Evolutionary conservation across 2,797 vertebrate species (phyloP).

Genomic region (Novumbra hubbsi): DNA sequence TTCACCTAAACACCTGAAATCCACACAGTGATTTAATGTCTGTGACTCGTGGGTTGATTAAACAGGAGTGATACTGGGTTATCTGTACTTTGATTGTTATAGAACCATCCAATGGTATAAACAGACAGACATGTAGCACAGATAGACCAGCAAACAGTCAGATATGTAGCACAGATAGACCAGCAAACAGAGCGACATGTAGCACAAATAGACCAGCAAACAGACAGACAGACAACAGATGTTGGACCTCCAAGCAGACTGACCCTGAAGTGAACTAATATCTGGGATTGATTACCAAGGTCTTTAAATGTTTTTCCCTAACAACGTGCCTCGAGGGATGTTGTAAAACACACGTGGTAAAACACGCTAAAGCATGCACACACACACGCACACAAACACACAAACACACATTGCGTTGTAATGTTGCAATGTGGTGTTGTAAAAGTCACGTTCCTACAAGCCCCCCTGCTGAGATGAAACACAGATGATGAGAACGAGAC

Average conservation of each 20-base stretch:
- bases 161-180: too few species aligned
- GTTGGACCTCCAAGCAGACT: conserved; percentile 8
- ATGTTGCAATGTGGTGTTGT: not conserved
- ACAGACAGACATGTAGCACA: not conserved
- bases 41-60: too few species aligned
- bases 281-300: conserved; percentile 60
- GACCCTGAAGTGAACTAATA: conserved; percentile 52
- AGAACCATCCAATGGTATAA: too few species aligned
- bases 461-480: not conserved
- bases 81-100: too few species aligned
- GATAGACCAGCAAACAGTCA: not conserved
- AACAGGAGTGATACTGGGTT: too few species aligned
- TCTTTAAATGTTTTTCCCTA: conserved; percentile 62
- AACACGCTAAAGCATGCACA: not conserved
- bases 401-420: conserved; percentile 17
- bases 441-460: not conserved
- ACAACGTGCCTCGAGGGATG: conserved; percentile 57
- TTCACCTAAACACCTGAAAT: too few species aligned
- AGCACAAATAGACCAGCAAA: conserved; percentile 8
- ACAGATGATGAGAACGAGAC: not conserved
- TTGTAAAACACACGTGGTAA: conserved; percentile 47
- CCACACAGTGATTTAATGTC: too few species aligned
- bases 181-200: conserved; percentile 3
- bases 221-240: conserved; percentile 10
- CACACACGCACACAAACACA: conserved; percentile 14